phyloP scores from a whole-genome alignment of 2,113 vertebrate species.

The Meriones unguiculatus region DNA sequence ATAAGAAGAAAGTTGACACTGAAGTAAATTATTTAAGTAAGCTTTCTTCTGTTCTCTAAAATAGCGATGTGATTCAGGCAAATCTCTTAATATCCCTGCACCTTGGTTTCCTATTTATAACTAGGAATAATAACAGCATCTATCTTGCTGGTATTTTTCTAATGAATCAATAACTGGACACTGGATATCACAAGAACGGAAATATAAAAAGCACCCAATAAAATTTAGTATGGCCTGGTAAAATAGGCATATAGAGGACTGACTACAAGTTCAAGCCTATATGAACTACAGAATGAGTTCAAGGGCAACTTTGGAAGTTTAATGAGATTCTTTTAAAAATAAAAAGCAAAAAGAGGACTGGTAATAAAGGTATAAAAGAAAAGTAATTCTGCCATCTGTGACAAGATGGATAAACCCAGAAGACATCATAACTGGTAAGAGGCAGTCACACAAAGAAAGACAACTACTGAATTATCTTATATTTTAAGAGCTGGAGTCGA shows the following conservation, averaged over 20 bases:
- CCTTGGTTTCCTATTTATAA: slow-evolving; percentile 48
- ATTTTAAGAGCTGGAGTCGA: not conserved
- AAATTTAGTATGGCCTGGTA: not conserved
- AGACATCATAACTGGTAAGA: too few species aligned
- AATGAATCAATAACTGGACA: not conserved
- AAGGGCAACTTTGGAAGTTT: not conserved
- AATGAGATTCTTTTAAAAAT: too few species aligned
- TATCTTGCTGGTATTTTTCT: not conserved
- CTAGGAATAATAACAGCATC: not conserved
- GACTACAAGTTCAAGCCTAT: not conserved
- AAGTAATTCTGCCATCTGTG: too few species aligned
- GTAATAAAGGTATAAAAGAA: too few species aligned
- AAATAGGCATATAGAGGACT: not conserved
- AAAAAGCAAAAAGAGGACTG: too few species aligned
- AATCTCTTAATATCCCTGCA: slow-evolving; percentile 1
- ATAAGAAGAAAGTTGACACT: not conserved
- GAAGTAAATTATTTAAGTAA: not conserved
- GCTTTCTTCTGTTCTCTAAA: slow-evolving; percentile 21
- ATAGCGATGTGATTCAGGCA: not conserved
- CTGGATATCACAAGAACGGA: not conserved
- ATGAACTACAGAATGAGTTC: not conserved
- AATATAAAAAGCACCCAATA: slow-evolving; percentile 16
- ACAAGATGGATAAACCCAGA: too few species aligned
- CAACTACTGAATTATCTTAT: not conserved
- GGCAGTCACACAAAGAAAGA: not conserved